Percentiles rank a stretch among this genome's conserved stretches.
phyloP scores from a whole-genome alignment of 1,140 invertebrate species.

The Eciton burchellii region DNA sequence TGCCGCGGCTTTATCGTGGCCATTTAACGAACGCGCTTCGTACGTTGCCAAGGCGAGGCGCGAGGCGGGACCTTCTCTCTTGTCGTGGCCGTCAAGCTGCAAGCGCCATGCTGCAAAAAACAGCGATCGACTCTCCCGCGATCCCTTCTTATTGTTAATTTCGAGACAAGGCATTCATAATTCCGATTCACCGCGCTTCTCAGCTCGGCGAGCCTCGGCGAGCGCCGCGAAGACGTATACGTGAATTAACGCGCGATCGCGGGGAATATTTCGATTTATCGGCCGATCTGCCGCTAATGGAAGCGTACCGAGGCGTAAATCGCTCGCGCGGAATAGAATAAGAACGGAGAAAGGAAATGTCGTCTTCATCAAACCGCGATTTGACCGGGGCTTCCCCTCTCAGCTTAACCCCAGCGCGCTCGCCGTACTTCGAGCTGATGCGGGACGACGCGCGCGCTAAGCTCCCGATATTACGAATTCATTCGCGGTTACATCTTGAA shows the following conservation, averaged over 20 bases:
- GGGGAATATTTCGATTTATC: background rate
- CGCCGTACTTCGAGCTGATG: slow-evolving; percentile 22
- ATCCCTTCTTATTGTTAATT: background rate
- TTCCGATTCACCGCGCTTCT: background rate
- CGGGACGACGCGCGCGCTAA: slow-evolving; percentile 34
- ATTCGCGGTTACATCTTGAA: slow-evolving; percentile 48
- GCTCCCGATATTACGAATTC: slow-evolving; percentile 58
- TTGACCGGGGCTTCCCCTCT: slow-evolving; percentile 15
- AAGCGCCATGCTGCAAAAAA: background rate
- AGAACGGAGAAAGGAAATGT: background rate
- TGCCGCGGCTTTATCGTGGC: slow-evolving; percentile 18
- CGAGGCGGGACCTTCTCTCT: background rate
- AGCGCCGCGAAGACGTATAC: background rate
- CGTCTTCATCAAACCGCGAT: slow-evolving; percentile 19
- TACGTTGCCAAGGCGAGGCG: background rate
- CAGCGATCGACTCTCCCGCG: background rate
- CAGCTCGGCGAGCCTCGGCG: background rate
- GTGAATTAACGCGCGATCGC: background rate
- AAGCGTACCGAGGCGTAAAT: slow-evolving; percentile 14
- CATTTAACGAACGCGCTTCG: slow-evolving; percentile 6
- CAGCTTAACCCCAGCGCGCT: slow-evolving; percentile 33
- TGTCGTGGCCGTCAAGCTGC: too few relatives aligned
- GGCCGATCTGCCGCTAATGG: background rate
- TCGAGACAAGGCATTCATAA: background rate
- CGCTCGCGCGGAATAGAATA: background rate